Evolutionary conservation across 2,888 invertebrate genomes (phyloP).

Genomic region (Leistus spinibarbis): DNA sequence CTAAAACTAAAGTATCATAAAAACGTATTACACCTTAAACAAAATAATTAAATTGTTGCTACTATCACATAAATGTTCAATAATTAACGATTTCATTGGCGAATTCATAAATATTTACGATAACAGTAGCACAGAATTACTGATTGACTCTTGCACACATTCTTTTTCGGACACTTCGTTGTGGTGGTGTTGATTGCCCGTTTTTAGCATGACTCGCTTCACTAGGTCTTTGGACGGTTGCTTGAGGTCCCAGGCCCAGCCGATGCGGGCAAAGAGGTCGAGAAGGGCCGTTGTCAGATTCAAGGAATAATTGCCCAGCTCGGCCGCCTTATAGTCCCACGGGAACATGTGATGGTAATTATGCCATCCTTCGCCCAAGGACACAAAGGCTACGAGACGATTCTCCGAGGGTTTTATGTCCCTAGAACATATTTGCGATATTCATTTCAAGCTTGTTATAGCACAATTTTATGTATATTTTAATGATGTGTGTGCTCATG

Average conservation of each 20-base stretch:
- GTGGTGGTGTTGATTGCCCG: slow-evolving; percentile 52
- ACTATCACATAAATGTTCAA: not conserved
- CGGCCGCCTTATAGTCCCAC: slow-evolving; percentile 91
- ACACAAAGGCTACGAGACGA: slow-evolving; percentile 70
- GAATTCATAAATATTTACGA: not conserved
- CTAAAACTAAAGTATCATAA: not conserved
- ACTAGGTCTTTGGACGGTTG: slow-evolving; percentile 65
- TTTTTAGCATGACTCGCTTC: slow-evolving; percentile 59
- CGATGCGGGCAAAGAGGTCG: slow-evolving; percentile 70
- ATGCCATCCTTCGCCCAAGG: slow-evolving; percentile 90
- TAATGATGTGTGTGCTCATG: no score
- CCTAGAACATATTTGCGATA: slow-evolving; percentile 58
- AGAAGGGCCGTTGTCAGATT: slow-evolving; percentile 74
- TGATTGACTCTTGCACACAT: not conserved
- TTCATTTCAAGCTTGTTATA: not conserved
- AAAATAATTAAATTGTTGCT: not conserved
- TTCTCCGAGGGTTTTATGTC: slow-evolving; percentile 82
- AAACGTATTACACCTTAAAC: not conserved
- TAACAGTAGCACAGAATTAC: not conserved
- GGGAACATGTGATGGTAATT: slow-evolving; percentile 95
- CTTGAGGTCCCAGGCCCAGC: slow-evolving; percentile 81
- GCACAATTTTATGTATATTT: no score
- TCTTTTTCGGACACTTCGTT: slow-evolving; percentile 7
- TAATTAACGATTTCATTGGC: not conserved
- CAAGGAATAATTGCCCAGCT: slow-evolving; percentile 67